Base-by-base conservation (phyloP, 1,140 invertebrate genomes). In the Calephelis nemesis region DNA sequence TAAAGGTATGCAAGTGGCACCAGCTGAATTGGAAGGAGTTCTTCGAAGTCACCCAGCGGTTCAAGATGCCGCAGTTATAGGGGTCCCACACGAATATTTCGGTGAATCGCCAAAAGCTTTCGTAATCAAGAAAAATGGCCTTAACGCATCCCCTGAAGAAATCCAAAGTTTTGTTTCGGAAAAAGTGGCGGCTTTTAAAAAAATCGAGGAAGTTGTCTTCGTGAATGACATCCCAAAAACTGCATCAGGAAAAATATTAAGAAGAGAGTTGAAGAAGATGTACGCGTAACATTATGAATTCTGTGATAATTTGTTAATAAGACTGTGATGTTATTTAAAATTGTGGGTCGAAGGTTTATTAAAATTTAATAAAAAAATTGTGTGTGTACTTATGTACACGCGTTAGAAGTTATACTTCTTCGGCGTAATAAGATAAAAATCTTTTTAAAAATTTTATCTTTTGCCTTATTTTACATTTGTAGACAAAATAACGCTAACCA, bases 1-100 rank as follows among this genome's bases (percentile, higher is more conserved):
- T 2, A 95, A 94, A 88, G 94, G 94, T 0, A 93, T 94, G 80
- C 94, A 98, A 95, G 97, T 98, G 11, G 94, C 97, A 0, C 98
- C 98, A 40, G 96, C 97, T 0, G 97, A 98, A 87, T 81, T 98
- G 45, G 97, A 98, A 92, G 95, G 94, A 40, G 73, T 98, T 9
- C 85, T 98, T 11, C 91, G 96, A 60, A 93, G 92, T 50, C 96
- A 98, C 90, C 95, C 96, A 0, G 94, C 94, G 10, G 93, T 98
- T 4, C 79, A 90, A 50, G 97, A 98, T 75, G 96, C 95, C 0
- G 97, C 95, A 1, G 97, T 98, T 5, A 94, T 98, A 74, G 97
- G 97, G 0, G 92, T 97, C 42, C 95, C 96, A 0, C 95, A 98
- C 82, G 91, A 93, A n/a, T 93, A 92, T 68, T 92, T 91, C 74